Evolutionary conservation across 2,113 vertebrate genomes (phyloP).

Genomic region (Platanista minor): DNA sequence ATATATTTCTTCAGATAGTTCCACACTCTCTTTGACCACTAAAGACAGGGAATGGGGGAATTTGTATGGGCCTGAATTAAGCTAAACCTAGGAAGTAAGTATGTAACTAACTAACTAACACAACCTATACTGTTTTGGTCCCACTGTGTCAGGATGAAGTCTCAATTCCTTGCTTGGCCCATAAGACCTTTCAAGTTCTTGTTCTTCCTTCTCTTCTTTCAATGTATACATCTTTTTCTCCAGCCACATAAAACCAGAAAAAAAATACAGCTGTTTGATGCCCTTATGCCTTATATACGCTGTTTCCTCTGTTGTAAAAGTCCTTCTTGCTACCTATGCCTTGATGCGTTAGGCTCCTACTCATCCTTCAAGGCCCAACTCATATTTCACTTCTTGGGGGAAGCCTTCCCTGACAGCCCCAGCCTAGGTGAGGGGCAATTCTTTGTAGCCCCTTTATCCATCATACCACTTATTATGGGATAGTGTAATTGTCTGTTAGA

Average conservation of each 20-base stretch:
- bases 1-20: conserved; percentile 1
- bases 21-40: background rate
- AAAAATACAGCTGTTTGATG: background rate
- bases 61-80: background rate
- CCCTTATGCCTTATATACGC: background rate
- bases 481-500: background rate
- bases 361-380: background rate
- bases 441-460: background rate
- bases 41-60: background rate
- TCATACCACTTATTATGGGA: background rate
- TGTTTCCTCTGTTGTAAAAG: background rate
- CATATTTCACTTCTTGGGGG: background rate
- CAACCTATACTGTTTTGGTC: background rate
- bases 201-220: background rate
- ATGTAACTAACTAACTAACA: background rate
- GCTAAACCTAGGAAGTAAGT: background rate
- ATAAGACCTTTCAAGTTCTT: background rate
- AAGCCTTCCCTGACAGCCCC: background rate
- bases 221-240: background rate
- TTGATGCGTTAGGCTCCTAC: background rate
- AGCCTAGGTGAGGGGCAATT: background rate
- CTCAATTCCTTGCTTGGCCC: background rate
- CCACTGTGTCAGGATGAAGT: background rate
- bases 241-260: background rate
- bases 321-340: background rate